Conservation (phyloP, 2,113 vertebrate species). For the Corythaeola cristata region DNA sequence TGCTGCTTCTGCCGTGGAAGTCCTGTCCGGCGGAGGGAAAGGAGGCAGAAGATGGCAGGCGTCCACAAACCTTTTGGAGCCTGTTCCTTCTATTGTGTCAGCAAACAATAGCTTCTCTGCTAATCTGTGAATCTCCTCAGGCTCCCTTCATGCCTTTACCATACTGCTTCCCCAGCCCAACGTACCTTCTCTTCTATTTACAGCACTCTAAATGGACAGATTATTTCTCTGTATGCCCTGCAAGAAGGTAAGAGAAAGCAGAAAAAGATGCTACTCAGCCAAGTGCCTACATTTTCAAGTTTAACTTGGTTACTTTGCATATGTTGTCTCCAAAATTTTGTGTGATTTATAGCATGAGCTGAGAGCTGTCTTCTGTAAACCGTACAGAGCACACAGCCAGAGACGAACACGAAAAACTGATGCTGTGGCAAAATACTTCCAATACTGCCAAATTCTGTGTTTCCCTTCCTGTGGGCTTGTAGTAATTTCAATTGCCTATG, state of each 20-base stretch:
- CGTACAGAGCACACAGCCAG: neutral
- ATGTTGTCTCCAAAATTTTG: neutral
- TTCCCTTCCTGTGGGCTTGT: neutral
- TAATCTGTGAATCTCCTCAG: slow-evolving; percentile 57
- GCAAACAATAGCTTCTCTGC: slow-evolving; percentile 22
- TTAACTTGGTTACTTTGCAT: neutral
- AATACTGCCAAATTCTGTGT: neutral
- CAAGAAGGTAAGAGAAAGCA: neutral
- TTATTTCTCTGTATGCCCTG: neutral
- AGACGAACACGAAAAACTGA: neutral
- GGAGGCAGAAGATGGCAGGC: slow-evolving; percentile 33
- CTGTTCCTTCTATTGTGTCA: slow-evolving; percentile 61
- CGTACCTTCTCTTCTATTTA: slow-evolving; percentile 11
- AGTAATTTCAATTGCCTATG: neutral
- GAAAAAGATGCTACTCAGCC: neutral
- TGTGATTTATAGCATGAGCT: neutral
- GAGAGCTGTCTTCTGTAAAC: neutral
- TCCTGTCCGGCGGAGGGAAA: neutral
- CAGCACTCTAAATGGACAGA: neutral
- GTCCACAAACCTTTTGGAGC: slow-evolving; percentile 22
- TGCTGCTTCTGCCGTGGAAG: neutral
- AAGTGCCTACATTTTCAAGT: neutral
- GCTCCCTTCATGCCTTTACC: slow-evolving; percentile 51
- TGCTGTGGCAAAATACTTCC: neutral
- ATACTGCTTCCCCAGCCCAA: slow-evolving; percentile 7